Evolutionary conservation across 2,797 vertebrate genomes (phyloP).

Genomic region (Sebastes hubbsi): DNA sequence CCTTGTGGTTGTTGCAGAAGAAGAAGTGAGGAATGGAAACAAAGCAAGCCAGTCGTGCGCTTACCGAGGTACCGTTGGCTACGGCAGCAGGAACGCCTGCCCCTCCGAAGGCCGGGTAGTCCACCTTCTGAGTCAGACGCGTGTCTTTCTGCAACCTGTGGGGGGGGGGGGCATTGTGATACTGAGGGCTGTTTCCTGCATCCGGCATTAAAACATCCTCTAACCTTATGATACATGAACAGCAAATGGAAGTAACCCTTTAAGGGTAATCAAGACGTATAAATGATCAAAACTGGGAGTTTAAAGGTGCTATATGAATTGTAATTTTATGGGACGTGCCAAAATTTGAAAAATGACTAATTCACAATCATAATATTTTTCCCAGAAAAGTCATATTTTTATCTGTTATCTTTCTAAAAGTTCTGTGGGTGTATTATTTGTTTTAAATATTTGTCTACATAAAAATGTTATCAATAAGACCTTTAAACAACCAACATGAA

Average conservation of each 20-base stretch:
- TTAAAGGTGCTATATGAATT: too few relatives aligned
- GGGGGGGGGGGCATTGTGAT: not conserved
- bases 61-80: conserved; percentile 80
- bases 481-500: not conserved
- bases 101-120: conserved; percentile 84
- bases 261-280: not conserved
- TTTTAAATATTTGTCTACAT: too few relatives aligned
- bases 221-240: not conserved
- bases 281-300: not conserved
- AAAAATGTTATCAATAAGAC: too few relatives aligned
- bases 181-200: not conserved
- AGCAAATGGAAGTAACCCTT: not conserved
- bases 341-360: too few relatives aligned
- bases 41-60: rapidly evolving
- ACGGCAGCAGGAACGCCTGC: conserved; percentile 43
- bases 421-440: too few relatives aligned
- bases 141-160: conserved; percentile 87
- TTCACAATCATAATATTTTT: too few relatives aligned
- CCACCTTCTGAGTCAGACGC: conserved; percentile 86
- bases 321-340: too few relatives aligned
- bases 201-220: not conserved
- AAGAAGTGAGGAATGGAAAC: conserved; percentile 6
- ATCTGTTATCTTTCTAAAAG: too few relatives aligned
- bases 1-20: not conserved
- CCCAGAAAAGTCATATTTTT: too few relatives aligned